Evolutionary conservation across 2,888 invertebrate species (phyloP).

Genomic region (Sturmia bella): DNA sequence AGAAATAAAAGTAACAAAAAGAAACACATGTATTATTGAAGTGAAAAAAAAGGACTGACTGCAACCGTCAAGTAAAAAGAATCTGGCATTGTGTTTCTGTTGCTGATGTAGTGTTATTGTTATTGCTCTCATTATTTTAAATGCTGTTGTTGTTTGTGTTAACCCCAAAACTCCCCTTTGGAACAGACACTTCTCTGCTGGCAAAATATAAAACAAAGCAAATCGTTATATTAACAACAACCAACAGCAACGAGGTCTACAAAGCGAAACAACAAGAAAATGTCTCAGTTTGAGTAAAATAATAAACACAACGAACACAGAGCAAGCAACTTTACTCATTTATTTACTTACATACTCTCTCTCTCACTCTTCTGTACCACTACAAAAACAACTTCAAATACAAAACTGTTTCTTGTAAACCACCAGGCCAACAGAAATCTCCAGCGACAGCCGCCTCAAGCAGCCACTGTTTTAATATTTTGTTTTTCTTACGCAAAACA

Average conservation of each 20-base stretch:
- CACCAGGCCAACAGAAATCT: conserved; percentile 49
- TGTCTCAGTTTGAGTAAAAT: conserved; percentile 38
- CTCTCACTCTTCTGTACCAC: no score
- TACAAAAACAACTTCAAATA: conserved; percentile 14
- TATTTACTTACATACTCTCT: no score
- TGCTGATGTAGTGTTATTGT: conserved; percentile 46
- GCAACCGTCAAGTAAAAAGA: conserved; percentile 42
- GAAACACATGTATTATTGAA: conserved; percentile 43
- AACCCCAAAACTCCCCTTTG: conserved; percentile 58
- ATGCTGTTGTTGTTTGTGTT: conserved; percentile 36
- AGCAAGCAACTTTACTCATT: neutral
- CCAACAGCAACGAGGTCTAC: neutral
- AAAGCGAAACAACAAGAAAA: conserved; percentile 17
- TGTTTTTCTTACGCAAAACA: neutral
- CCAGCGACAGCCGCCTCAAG: conserved; percentile 6
- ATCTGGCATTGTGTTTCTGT: conserved; percentile 46
- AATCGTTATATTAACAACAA: conserved; percentile 1
- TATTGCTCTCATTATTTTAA: conserved; percentile 41
- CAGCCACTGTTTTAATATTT: neutral
- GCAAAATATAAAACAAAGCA: conserved; percentile 36
- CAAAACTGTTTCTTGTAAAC: conserved; percentile 42
- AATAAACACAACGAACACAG: conserved; percentile 24
- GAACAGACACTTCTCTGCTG: conserved; percentile 23
- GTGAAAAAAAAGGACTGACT: conserved; percentile 12
- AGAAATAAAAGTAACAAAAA: conserved; percentile 32